Evolutionary conservation across 2,797 vertebrate species (phyloP).

Genomic region (Apogon talboti): DNA sequence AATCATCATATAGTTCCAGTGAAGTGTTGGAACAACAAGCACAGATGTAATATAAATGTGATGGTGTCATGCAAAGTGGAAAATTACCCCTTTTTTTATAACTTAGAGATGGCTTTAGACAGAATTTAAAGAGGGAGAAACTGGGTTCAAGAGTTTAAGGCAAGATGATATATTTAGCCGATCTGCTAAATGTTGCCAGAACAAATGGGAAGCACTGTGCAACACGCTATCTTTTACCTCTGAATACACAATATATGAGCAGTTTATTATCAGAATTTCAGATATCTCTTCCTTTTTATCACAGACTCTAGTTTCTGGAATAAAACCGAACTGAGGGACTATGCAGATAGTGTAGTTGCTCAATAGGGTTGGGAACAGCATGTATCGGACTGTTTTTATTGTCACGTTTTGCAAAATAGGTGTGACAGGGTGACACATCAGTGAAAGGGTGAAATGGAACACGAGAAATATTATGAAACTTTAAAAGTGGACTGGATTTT

Average conservation of each 20-base stretch:
- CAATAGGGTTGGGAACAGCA: background rate
- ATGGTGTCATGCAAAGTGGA: slow-evolving; percentile 29
- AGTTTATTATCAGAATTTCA: background rate
- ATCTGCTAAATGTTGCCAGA: background rate
- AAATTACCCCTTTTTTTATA: slow-evolving; percentile 10
- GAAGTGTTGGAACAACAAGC: slow-evolving; percentile 27
- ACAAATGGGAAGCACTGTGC: background rate
- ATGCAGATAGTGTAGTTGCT: background rate
- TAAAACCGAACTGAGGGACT: background rate
- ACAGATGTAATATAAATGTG: slow-evolving; percentile 26
- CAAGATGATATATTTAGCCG: slow-evolving; percentile 7
- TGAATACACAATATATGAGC: background rate
- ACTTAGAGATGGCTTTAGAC: slow-evolving; percentile 2
- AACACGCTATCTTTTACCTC: background rate
- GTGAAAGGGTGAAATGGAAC: background rate
- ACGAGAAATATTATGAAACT: no score
- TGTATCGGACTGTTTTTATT: slow-evolving; percentile 2
- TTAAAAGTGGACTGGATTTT: no score
- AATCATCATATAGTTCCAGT: slow-evolving; percentile 41
- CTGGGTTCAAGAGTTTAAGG: slow-evolving; percentile 28
- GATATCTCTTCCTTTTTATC: background rate
- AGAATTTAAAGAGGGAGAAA: slow-evolving; percentile 1
- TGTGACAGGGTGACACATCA: background rate
- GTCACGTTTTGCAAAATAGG: background rate
- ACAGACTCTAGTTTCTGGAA: background rate